Conservation (phyloP, 2,797 vertebrate genomes). For the Gymnoscopelus microlampas region DNA sequence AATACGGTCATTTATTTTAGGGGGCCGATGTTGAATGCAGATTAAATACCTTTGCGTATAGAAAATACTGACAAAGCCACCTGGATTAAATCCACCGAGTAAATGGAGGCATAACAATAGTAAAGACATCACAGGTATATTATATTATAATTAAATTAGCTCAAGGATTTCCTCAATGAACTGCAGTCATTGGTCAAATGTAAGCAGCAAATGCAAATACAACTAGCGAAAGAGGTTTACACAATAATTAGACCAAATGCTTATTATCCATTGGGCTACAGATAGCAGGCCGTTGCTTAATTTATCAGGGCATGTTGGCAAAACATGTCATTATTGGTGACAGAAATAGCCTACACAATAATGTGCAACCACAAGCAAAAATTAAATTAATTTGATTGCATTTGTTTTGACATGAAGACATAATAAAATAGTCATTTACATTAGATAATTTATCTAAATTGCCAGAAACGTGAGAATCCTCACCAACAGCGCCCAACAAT, state of each 20-base stretch:
- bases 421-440: background rate
- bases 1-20: too few relatives aligned
- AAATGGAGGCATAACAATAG: constrained; percentile 16
- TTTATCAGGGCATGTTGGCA: background rate
- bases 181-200: constrained; percentile 23
- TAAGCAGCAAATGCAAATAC: constrained; percentile 13
- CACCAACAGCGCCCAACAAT: background rate
- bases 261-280: background rate
- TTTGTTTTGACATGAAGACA: background rate
- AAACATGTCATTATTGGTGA: background rate
- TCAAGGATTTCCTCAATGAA: constrained; percentile 27
- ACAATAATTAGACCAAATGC: background rate
- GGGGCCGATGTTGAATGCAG: background rate
- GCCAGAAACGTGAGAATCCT: background rate
- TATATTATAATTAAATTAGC: constrained; percentile 56
- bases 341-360: constrained; percentile 7
- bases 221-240: background rate
- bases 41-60: background rate
- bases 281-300: background rate
- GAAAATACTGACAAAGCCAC: background rate
- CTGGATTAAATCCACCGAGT: too few relatives aligned
- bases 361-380: background rate
- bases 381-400: background rate
- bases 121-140: constrained; percentile 23
- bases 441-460: background rate